Evolutionary conservation across 2,888 invertebrate genomes (phyloP).

Genomic region (Thecocarcelia acutangulata): DNA sequence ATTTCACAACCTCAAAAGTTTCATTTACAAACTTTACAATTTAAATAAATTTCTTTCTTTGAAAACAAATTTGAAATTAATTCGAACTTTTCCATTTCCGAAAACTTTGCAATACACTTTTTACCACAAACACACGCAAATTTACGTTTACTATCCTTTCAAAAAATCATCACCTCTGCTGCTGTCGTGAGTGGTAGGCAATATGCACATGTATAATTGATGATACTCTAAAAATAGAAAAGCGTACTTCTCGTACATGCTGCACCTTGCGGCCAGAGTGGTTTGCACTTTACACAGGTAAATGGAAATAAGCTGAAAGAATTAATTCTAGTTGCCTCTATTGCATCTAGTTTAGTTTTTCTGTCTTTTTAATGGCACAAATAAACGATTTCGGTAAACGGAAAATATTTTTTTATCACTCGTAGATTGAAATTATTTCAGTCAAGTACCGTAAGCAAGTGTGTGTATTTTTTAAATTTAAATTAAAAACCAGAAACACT

Average conservation of each 20-base stretch:
- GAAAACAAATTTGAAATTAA: slow-evolving; percentile 11
- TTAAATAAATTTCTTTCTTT: neutral
- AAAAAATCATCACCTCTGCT: neutral
- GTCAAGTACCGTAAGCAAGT: slow-evolving; percentile 19
- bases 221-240: slow-evolving; percentile 33
- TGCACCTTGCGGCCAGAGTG: slow-evolving; percentile 42
- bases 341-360: neutral
- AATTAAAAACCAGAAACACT: slow-evolving; percentile 30
- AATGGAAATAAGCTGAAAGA: slow-evolving; percentile 35
- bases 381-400: neutral
- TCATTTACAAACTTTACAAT: neutral
- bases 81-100: slow-evolving; percentile 13
- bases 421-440: slow-evolving; percentile 9
- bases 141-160: neutral
- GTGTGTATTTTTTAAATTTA: neutral
- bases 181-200: slow-evolving; percentile 10
- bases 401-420: slow-evolving; percentile 7
- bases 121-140: neutral
- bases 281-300: slow-evolving; percentile 35
- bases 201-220: slow-evolving; percentile 41
- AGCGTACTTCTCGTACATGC: neutral
- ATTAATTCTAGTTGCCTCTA: neutral
- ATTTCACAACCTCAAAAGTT: neutral
- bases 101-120: slow-evolving; percentile 20
- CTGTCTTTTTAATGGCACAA: neutral